Base-by-base conservation (phyloP, 2,888 invertebrate species). In the Andrena minutula region DNA sequence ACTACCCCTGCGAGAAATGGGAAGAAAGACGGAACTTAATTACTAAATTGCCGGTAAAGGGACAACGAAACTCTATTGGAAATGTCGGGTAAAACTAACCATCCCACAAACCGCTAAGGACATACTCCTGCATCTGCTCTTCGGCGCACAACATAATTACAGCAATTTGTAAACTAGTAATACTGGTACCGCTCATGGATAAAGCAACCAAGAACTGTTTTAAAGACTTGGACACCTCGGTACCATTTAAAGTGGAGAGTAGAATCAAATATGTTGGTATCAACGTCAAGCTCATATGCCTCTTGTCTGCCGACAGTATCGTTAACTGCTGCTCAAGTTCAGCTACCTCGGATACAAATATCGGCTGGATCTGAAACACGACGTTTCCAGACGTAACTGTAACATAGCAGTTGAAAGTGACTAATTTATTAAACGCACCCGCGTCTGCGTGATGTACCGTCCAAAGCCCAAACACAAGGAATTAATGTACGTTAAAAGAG, bases 381-480 rank as follows among this genome's bases (percentile, higher is more conserved):
- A 49, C 8, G 6, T 61, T 26, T 10, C 61, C 23, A 41, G 65
- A 60, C 51, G 69, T 49, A 63, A 32, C 41, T 35, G 7, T 0
- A 7, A 20, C 7, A 20, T 5, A 47, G 41, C 28, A 49, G 12
- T 30, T 20, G 26, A 63, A 26, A 41, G 53, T 53, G 16, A 73
- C 2, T 64, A 32, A 30, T 41, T 58, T 51, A 58, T 61, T 30
- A 35, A 56, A 58, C 49, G 86, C 85, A 93, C 93, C 87, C 95
- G 94, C 28, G 94, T 93, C 72, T 92, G 93, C 0, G 96, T 95
- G 91, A 97, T 96, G 56, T 95, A 94, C 80, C 94, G 94, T 7
- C 97, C 97, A 91, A 97, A 97, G 73, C 96, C 95, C 28, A 95
- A 94, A 86, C 96, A 96, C 68, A 96, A 94, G 35, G 94, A 94